These are phyloP conservation scores for Adelphocoris suturalis DNA, from an alignment of 2,888 invertebrate species.

Conservation along the genomic window DNA sequence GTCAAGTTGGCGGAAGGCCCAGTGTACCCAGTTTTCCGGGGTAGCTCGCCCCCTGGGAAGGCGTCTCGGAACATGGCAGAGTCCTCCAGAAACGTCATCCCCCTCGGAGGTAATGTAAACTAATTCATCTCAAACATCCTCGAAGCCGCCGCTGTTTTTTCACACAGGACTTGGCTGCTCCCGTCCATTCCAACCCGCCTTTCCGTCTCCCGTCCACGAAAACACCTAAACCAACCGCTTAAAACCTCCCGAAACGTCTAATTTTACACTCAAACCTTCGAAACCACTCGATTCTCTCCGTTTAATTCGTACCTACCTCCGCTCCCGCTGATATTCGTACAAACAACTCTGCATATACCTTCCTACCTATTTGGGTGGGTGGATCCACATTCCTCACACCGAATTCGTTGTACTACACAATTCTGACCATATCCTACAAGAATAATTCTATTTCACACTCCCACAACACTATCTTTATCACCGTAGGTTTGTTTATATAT, in stretches of 20 bases:
- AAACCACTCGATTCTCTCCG: slow-evolving; percentile 1
- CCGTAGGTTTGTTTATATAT: slow-evolving; percentile 37
- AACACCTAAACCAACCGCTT: neutral
- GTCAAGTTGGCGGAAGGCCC: slow-evolving; percentile 8
- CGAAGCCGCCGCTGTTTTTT: slow-evolving; percentile 49
- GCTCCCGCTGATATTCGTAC: neutral
- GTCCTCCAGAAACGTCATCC: slow-evolving; percentile 64
- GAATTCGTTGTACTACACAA: neutral
- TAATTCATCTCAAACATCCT: slow-evolving; percentile 37
- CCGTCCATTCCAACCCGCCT: slow-evolving; percentile 25
- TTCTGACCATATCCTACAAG: neutral
- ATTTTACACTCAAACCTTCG: neutral
- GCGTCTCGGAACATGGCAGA: slow-evolving; percentile 58
- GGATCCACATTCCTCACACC: slow-evolving; percentile 6
- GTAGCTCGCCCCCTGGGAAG: neutral
- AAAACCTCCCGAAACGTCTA: neutral
- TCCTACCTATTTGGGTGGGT: slow-evolving; percentile 5
- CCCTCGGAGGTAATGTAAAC: slow-evolving; percentile 67
- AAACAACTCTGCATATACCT: neutral
- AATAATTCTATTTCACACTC: too few species aligned
- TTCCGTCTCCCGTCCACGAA: neutral
- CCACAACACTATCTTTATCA: neutral
- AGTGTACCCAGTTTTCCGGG: slow-evolving; percentile 21
- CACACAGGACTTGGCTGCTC: slow-evolving; percentile 58
- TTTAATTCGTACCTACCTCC: neutral